phyloP scores from a whole-genome alignment of 2,113 vertebrate genomes.

The Archocentrus centrarchus region DNA sequence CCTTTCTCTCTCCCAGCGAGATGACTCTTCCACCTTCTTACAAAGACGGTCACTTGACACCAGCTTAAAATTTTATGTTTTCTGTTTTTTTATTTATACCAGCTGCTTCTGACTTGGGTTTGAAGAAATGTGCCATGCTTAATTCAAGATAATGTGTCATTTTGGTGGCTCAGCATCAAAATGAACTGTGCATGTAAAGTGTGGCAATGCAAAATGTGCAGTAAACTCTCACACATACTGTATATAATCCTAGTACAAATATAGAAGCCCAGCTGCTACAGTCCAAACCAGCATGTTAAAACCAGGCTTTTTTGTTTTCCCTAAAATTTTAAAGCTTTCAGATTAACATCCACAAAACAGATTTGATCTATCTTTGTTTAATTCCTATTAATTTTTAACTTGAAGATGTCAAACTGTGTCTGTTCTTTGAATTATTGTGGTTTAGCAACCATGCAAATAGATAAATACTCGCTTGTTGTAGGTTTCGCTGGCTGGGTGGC shows the following conservation, averaged over 20 bases:
- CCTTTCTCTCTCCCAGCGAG: not conserved
- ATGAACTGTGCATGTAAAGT: not conserved
- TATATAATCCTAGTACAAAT: not conserved
- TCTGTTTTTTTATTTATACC: constrained; percentile 38
- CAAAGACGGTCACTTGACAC: constrained; percentile 15
- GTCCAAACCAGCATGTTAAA: not conserved
- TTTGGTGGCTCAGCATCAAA: not conserved
- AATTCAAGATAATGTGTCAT: constrained; percentile 42
- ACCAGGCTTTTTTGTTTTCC: not conserved
- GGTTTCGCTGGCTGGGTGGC: too few relatives aligned
- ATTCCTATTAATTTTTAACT: not conserved
- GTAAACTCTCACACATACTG: not conserved
- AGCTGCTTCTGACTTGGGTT: constrained; percentile 27
- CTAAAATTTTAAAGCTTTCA: not conserved
- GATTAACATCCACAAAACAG: not conserved
- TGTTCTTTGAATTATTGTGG: not conserved
- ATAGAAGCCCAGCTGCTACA: not conserved
- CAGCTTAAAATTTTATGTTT: constrained; percentile 29
- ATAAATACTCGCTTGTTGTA: not conserved
- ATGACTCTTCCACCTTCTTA: not conserved
- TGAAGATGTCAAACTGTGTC: constrained; percentile 5
- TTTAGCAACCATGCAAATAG: not conserved
- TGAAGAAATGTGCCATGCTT: constrained; percentile 21
- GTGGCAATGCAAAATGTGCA: not conserved
- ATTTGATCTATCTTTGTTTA: not conserved